Conservation (phyloP, 2,113 vertebrate species). For the Oncorhynchus mykiss region DNA sequence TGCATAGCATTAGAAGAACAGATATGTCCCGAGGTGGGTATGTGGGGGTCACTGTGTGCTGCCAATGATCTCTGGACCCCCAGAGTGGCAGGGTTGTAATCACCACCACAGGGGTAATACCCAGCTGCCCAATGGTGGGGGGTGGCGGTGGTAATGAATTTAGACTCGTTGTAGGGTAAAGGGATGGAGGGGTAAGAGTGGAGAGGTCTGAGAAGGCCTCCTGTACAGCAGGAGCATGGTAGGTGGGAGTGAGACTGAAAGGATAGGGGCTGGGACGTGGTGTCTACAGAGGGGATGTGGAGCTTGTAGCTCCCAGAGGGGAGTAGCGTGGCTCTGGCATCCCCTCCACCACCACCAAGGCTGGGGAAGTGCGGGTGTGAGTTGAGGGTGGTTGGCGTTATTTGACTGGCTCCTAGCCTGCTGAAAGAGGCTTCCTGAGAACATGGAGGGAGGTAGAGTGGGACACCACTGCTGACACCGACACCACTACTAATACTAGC, state of each 20-base stretch:
- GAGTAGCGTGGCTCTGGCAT: conserved; percentile 31
- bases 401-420: conserved; percentile 68
- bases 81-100: conserved; percentile 74
- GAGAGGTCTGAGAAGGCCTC: conserved; percentile 72
- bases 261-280: conserved; percentile 69
- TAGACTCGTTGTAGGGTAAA: conserved; percentile 54
- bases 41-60: conserved; percentile 70
- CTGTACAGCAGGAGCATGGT: conserved; percentile 78
- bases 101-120: conserved; percentile 80
- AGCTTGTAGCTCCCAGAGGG: conserved; percentile 45
- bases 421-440: conserved; percentile 74
- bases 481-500: conserved; percentile 55
- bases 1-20: conserved; percentile 88
- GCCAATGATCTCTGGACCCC: conserved; percentile 73
- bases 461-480: conserved; percentile 64
- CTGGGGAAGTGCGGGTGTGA: conserved; percentile 40
- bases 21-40: conserved; percentile 73
- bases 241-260: conserved; percentile 73
- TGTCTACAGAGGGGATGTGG: conserved; percentile 60
- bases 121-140: conserved; percentile 64
- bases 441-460: conserved; percentile 71
- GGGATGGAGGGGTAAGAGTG: conserved; percentile 70
- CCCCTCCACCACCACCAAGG: conserved; percentile 10
- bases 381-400: conserved; percentile 70
- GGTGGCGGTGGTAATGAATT: conserved; percentile 38